phyloP scores from a whole-genome alignment of 2,888 invertebrate species.

The Copidosoma aretas region DNA sequence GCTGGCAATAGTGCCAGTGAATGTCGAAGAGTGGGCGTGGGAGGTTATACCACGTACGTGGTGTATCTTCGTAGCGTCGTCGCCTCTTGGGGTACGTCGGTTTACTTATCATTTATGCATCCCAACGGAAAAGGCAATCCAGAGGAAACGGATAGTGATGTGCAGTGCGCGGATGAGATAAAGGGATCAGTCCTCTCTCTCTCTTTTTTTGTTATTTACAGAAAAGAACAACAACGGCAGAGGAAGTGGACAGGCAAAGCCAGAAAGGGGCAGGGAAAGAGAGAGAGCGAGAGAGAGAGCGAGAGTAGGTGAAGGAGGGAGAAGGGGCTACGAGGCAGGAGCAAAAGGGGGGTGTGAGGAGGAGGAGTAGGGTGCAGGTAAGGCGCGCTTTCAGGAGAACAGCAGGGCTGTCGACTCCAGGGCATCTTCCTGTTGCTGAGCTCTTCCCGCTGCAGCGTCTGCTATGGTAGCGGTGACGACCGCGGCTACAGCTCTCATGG shows the following conservation, averaged over 20 bases:
- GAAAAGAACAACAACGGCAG: constrained; percentile 1
- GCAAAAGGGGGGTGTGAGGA: background rate
- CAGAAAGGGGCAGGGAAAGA: constrained; percentile 20
- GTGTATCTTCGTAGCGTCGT: background rate
- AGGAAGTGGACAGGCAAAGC: background rate
- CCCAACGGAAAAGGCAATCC: no score
- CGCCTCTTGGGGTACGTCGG: background rate
- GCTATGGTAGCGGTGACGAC: constrained; percentile 67
- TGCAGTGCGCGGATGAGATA: no score
- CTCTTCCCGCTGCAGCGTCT: constrained; percentile 5
- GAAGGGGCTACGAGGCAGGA: background rate
- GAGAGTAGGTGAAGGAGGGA: background rate
- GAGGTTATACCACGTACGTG: background rate
- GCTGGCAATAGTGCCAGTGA: background rate
- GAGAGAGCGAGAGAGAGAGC: no score
- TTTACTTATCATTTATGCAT: no score
- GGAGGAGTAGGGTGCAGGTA: background rate
- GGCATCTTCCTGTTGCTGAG: background rate
- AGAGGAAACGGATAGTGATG: no score
- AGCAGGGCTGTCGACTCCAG: background rate
- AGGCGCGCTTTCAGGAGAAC: constrained; percentile 22
- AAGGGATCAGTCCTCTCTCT: background rate
- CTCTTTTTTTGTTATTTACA: background rate
- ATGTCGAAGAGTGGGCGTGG: background rate
- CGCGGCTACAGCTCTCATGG: constrained; percentile 54